Evolutionary conservation across 1,140 invertebrate genomes (phyloP).

Genomic region (Drosophila kohkoa): DNA sequence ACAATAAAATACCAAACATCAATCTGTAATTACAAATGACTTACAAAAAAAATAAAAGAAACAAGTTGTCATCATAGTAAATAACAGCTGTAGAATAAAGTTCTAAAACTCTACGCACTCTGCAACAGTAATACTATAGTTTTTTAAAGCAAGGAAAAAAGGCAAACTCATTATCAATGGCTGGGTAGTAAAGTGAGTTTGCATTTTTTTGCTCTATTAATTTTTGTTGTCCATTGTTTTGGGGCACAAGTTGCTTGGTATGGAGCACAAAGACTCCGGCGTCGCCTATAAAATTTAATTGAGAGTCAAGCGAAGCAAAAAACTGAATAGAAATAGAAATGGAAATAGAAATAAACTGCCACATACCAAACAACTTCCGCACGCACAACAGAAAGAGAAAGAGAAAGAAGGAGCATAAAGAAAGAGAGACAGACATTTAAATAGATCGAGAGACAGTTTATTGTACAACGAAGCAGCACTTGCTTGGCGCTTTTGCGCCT

Average conservation of each 20-base stretch:
- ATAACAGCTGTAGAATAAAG: background rate
- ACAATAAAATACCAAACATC: too few relatives aligned
- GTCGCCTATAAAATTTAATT: slow-evolving; percentile 75
- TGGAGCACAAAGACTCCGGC: slow-evolving; percentile 51
- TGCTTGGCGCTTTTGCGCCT: slow-evolving; percentile 50
- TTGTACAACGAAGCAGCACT: slow-evolving; percentile 26
- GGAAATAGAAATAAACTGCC: slow-evolving; percentile 52
- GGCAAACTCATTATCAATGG: slow-evolving; percentile 12
- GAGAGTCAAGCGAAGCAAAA: slow-evolving; percentile 41
- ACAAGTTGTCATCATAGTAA: too few relatives aligned
- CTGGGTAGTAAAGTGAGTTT: slow-evolving; percentile 60
- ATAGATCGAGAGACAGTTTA: slow-evolving; percentile 14
- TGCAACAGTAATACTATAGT: background rate
- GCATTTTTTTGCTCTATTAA: slow-evolving; percentile 80
- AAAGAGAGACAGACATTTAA: slow-evolving; percentile 4
- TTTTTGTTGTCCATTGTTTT: slow-evolving; percentile 65
- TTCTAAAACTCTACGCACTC: background rate
- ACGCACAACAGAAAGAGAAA: slow-evolving; percentile 34
- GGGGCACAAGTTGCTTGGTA: slow-evolving; percentile 4
- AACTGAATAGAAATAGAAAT: slow-evolving; percentile 50
- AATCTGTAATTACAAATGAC: too few relatives aligned
- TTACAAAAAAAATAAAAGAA: too few relatives aligned
- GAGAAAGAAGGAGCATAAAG: background rate
- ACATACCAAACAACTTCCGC: slow-evolving; percentile 69
- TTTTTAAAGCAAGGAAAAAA: background rate